phyloP scores from a whole-genome alignment of 2,113 vertebrate species.

The Aythya baeri region DNA sequence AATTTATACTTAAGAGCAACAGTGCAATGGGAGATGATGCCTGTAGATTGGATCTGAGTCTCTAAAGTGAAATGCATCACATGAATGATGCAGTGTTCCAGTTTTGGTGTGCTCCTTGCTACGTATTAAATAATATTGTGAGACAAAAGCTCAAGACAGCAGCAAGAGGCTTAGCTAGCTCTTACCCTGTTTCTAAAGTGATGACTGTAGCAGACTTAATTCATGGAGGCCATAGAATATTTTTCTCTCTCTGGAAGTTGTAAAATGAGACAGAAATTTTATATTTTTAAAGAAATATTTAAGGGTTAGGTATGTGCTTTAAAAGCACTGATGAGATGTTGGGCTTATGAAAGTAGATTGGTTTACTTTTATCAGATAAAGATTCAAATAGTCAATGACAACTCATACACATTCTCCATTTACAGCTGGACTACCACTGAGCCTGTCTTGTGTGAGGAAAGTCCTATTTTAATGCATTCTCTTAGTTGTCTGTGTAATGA shows the following conservation, averaged over 20 bases:
- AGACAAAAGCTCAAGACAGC: slow-evolving; percentile 34
- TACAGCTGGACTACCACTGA: not conserved
- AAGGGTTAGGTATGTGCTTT: not conserved
- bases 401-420: not conserved
- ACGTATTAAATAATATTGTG: slow-evolving; percentile 37
- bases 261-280: not conserved
- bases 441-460: not conserved
- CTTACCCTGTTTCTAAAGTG: not conserved
- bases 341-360: not conserved
- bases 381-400: not conserved
- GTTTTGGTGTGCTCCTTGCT: slow-evolving; percentile 36
- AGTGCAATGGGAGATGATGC: slow-evolving; percentile 32
- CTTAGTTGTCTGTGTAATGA: not conserved
- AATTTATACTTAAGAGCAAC: slow-evolving; percentile 40
- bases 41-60: slow-evolving; percentile 18
- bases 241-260: slow-evolving; percentile 32
- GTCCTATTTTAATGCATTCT: not conserved
- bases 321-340: not conserved
- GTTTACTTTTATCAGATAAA: not conserved
- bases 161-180: not conserved
- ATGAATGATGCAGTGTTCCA: not conserved
- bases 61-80: not conserved
- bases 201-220: not conserved
- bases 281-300: not conserved
- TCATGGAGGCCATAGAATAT: not conserved